Conservation (phyloP, 64 coral and sea anemone species). For the Dendrophyllia cribrosa region DNA sequence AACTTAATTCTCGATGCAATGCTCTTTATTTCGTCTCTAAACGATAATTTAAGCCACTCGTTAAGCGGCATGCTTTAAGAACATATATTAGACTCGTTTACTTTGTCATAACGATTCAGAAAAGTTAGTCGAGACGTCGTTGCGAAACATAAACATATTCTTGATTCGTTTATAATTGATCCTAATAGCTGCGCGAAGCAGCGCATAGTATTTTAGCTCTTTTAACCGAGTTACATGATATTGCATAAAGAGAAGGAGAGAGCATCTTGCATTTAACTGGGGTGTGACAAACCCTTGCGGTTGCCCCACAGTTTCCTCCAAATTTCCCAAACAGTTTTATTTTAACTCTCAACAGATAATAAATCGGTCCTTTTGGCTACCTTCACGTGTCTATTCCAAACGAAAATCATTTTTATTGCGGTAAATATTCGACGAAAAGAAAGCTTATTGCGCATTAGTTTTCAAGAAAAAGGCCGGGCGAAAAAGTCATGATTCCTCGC, state of each 20-base stretch:
- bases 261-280: not conserved
- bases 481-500: too few species aligned
- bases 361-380: not conserved
- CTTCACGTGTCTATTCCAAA: too few species aligned
- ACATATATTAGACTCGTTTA: not conserved
- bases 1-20: not conserved
- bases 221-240: not conserved
- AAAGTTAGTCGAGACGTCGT: not conserved
- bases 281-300: not conserved
- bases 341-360: not conserved
- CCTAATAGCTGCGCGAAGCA: conserved; percentile 4
- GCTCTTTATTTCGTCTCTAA: not conserved
- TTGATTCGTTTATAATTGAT: conserved; percentile 47
- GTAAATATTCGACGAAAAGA: not conserved
- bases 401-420: not conserved
- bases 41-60: not conserved
- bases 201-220: not conserved
- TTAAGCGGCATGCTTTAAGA: conserved; percentile 16
- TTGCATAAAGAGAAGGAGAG: not conserved
- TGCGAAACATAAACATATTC: conserved; percentile 2
- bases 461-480: not conserved
- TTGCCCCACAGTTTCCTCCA: not conserved
- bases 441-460: not conserved
- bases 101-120: not conserved
- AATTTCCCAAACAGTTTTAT: not conserved